Evolutionary conservation across 2,888 invertebrate species (phyloP).

Genomic region (Idaea straminata): DNA sequence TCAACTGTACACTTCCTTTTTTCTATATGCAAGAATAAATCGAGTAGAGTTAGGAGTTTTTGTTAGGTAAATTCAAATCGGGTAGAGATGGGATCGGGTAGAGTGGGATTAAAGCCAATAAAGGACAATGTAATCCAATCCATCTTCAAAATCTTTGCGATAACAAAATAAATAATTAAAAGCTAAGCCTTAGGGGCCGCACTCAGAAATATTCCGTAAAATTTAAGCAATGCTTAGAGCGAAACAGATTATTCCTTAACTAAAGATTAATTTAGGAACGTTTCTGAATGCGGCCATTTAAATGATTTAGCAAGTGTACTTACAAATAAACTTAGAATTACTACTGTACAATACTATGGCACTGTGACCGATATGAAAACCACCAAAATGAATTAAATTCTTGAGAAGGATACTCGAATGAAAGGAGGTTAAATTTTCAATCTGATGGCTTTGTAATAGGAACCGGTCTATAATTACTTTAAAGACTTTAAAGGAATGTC

Average conservation of each 20-base stretch:
- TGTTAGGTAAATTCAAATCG: no score
- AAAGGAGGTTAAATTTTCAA: background rate
- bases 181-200: conserved; percentile 13
- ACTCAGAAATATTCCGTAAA: no score
- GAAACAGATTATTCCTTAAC: no score
- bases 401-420: background rate
- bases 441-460: conserved; percentile 15
- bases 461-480: conserved; percentile 9
- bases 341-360: conserved; percentile 49
- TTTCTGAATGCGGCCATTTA: no score
- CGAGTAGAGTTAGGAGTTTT: no score
- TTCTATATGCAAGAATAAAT: no score
- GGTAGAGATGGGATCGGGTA: no score
- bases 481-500: conserved; percentile 15
- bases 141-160: conserved; percentile 17
- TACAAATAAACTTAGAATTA: conserved; percentile 32
- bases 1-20: no score
- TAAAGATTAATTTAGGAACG: no score
- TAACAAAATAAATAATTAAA: conserved; percentile 20
- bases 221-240: no score
- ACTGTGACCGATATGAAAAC: conserved; percentile 32
- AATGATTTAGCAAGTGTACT: conserved; percentile 27
- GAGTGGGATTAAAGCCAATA: no score
- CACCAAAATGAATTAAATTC: conserved; percentile 12
- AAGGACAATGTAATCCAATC: background rate